Conservation (phyloP, 1,140 invertebrate species). For the Yoshiicerus persimilis region DNA sequence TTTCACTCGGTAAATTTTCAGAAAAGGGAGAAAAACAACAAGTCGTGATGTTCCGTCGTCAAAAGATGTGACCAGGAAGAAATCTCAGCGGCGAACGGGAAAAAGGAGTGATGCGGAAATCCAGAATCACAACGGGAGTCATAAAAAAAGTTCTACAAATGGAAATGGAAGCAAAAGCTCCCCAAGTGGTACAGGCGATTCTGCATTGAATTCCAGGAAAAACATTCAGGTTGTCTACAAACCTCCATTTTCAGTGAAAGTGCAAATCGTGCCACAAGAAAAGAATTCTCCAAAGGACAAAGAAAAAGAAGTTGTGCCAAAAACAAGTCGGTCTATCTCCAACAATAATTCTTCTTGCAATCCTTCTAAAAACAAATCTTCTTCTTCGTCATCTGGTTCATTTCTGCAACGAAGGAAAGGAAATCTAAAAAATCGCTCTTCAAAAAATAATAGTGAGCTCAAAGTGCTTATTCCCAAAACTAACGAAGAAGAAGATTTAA, state of each 20-base stretch:
- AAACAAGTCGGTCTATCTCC: background rate
- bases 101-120: background rate
- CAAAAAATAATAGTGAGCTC: constrained; percentile 22
- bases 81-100: background rate
- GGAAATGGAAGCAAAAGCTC: background rate
- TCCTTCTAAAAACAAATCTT: background rate
- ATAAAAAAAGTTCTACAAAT: background rate
- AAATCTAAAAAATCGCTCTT: constrained; percentile 23
- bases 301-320: constrained; percentile 7
- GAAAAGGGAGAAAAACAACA: background rate
- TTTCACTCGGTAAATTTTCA: background rate
- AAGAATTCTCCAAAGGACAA: background rate
- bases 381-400: background rate
- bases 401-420: constrained; percentile 30
- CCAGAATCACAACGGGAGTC: background rate
- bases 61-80: background rate
- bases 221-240: constrained; percentile 45
- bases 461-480: constrained; percentile 12
- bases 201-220: background rate
- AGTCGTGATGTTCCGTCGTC: background rate
- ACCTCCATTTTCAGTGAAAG: constrained; percentile 46
- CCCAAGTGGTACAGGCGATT: background rate
- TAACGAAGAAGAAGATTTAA: constrained; percentile 24
- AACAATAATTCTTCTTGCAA: background rate
- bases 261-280: constrained; percentile 13